Conservation (phyloP, 2,113 vertebrate species). For the Agapornis roseicollis region DNA sequence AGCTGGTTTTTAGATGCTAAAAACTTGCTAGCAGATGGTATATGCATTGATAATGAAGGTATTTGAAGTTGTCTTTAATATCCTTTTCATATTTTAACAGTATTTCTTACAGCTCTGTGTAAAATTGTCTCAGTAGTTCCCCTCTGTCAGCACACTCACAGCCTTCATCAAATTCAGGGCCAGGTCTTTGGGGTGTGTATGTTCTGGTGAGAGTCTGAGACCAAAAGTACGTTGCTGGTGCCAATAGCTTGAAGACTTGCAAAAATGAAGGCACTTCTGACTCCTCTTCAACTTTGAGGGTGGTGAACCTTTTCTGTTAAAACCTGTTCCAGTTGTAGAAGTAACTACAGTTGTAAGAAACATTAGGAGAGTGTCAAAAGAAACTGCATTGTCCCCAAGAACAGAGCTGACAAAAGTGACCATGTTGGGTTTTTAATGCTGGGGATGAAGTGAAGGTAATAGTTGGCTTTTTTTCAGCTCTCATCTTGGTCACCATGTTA, state of each 20-base stretch:
- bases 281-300: not conserved
- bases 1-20: not conserved
- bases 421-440: not conserved
- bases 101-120: not conserved
- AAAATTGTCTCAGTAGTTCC: not conserved
- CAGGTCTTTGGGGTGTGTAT: not conserved
- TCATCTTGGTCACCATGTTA: not conserved
- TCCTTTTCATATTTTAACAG: not conserved
- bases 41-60: not conserved
- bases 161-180: not conserved
- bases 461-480: not conserved
- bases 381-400: not conserved
- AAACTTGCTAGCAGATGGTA: not conserved
- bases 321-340: not conserved
- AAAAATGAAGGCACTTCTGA: not conserved
- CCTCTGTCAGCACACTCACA: not conserved
- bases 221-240: not conserved
- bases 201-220: not conserved
- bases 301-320: not conserved
- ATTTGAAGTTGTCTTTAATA: not conserved
- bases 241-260: not conserved
- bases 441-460: not conserved
- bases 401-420: not conserved
- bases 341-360: not conserved
- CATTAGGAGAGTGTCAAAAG: not conserved